These are phyloP conservation scores for Tinamus guttatus DNA, from an alignment of 2,113 vertebrate genomes.

Conservation along the genomic window DNA sequence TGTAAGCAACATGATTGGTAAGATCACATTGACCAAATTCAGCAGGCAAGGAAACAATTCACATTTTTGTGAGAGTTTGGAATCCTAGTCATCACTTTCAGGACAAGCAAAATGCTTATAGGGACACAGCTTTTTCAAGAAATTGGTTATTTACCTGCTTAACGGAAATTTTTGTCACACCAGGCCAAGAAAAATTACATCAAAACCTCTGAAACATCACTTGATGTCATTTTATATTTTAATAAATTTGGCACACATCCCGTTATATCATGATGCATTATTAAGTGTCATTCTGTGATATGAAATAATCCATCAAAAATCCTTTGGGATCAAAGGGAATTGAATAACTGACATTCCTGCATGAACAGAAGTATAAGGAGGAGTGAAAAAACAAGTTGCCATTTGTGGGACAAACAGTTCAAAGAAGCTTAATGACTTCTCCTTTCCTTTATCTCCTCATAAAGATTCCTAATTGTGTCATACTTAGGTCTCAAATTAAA, in stretches of 20 bases:
- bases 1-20: background rate
- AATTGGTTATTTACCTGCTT: conserved; percentile 12
- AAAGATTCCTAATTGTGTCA: conserved; percentile 54
- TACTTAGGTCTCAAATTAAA: conserved; percentile 22
- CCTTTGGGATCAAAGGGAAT: conserved; percentile 73
- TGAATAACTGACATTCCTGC: conserved; percentile 69
- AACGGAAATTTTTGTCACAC: conserved; percentile 28
- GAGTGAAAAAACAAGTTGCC: conserved; percentile 49
- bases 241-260: conserved; percentile 45
- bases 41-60: conserved; percentile 26
- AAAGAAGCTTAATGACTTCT: conserved; percentile 68
- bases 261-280: conserved; percentile 33
- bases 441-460: background rate
- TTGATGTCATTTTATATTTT: conserved; percentile 24
- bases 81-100: conserved; percentile 42
- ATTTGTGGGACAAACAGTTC: conserved; percentile 55
- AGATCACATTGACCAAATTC: background rate
- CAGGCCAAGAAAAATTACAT: conserved; percentile 43
- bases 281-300: conserved; percentile 74
- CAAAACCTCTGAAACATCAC: conserved; percentile 47
- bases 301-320: conserved; percentile 68
- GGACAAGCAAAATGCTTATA: background rate
- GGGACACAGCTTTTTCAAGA: conserved; percentile 3
- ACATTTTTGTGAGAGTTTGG: background rate
- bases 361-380: background rate